Conservation (phyloP, 1,140 invertebrate species). For the Cotesia chilonis region DNA sequence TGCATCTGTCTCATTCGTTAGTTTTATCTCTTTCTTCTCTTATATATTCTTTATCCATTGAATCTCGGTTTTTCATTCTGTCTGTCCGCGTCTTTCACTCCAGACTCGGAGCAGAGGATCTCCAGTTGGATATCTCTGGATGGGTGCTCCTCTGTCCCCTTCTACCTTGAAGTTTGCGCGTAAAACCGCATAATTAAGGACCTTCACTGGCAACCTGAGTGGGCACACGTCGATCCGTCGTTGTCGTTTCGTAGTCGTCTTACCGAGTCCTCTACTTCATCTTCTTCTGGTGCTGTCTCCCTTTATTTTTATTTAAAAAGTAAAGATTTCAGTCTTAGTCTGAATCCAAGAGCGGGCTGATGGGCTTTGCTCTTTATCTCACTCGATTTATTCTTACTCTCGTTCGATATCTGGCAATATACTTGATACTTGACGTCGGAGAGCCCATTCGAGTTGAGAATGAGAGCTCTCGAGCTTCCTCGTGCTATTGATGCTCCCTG, state of each 20-base stretch:
- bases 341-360: neutral
- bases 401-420: too few species aligned
- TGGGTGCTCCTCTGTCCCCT: constrained; percentile 20
- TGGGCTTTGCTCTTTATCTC: neutral
- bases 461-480: too few species aligned
- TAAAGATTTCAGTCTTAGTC: constrained; percentile 1
- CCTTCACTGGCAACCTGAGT: constrained; percentile 39
- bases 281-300: constrained; percentile 1
- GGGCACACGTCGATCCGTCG: constrained; percentile 39
- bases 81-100: constrained; percentile 21
- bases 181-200: constrained; percentile 62
- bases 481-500: too few species aligned
- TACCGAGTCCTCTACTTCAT: constrained; percentile 1
- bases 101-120: constrained; percentile 1
- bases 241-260: constrained; percentile 23
- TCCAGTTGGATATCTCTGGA: neutral
- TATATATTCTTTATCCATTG: constrained; percentile 19
- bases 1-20: too few species aligned
- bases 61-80: constrained; percentile 25
- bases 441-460: neutral
- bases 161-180: constrained; percentile 33
- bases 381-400: too few species aligned
- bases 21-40: constrained; percentile 22
- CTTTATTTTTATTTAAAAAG: constrained; percentile 5
- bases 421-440: constrained; percentile 2